Percentiles rank a stretch among this genome's conserved stretches.
phyloP scores from a whole-genome alignment of 1,140 invertebrate genomes.

The Bombyx mandarina region DNA sequence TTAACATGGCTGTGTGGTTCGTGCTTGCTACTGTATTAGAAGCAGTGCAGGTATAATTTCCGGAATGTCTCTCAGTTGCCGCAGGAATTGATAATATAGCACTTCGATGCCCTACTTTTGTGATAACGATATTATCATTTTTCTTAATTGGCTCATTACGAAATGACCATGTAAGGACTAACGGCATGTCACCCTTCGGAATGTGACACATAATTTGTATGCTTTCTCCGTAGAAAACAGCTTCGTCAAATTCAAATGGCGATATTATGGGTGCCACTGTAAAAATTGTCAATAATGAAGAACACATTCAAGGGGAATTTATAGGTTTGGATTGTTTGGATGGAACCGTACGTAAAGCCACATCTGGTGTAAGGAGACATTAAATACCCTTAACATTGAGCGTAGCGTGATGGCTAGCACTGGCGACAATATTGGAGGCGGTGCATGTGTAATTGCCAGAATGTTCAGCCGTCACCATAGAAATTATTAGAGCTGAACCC shows the following conservation, averaged over 20 bases:
- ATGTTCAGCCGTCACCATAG: slow-evolving; percentile 77
- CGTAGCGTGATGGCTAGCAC: slow-evolving; percentile 76
- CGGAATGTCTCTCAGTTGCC: slow-evolving; percentile 80
- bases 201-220: slow-evolving; percentile 78
- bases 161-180: slow-evolving; percentile 76
- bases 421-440: slow-evolving; percentile 81
- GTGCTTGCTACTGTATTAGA: slow-evolving; percentile 78
- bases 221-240: slow-evolving; percentile 80
- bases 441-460: slow-evolving; percentile 86
- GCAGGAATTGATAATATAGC: slow-evolving; percentile 83
- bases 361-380: slow-evolving; percentile 33
- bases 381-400: slow-evolving; percentile 71
- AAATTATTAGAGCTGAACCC: slow-evolving; percentile 68
- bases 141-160: slow-evolving; percentile 68
- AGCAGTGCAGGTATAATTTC: slow-evolving; percentile 86
- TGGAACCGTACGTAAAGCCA: slow-evolving; percentile 44
- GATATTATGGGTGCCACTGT: slow-evolving; percentile 75
- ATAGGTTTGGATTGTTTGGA: neutral
- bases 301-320: neutral
- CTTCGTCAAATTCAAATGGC: slow-evolving; percentile 75
- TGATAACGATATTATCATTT: slow-evolving; percentile 67
- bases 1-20: slow-evolving; percentile 76
- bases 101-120: slow-evolving; percentile 78
- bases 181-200: slow-evolving; percentile 77
- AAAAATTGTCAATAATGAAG: slow-evolving; percentile 23